Evolutionary conservation across 37 sponge, comb jelly and placozoan genomes (phyloP).

Genomic region (Agelas oroides): DNA sequence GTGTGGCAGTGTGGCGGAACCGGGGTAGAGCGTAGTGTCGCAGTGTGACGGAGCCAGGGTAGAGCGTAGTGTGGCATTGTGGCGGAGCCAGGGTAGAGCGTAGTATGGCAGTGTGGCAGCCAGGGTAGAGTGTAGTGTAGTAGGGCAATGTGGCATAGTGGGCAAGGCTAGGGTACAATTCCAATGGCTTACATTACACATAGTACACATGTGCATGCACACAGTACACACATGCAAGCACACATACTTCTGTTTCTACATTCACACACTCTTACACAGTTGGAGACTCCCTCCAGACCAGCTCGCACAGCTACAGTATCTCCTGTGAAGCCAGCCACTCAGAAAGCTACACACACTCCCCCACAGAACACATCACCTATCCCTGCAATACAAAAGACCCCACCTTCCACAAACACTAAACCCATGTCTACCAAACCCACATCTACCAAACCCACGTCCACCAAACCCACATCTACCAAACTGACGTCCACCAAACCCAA

Average conservation of each 20-base stretch:
- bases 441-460: slow-evolving; percentile 20
- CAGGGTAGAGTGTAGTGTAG: no score
- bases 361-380: background rate
- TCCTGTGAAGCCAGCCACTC: slow-evolving; percentile 27
- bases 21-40: no score
- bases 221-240: no score
- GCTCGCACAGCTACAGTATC: slow-evolving; percentile 22
- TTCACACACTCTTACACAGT: slow-evolving; percentile 31
- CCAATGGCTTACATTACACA: no score
- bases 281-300: slow-evolving; percentile 14
- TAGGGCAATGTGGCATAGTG: no score
- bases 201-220: no score
- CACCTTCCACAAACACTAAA: slow-evolving; percentile 21
- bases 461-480: slow-evolving; percentile 14
- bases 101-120: no score
- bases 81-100: no score
- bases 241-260: slow-evolving; percentile 6
- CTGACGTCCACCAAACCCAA: slow-evolving; percentile 10
- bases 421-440: slow-evolving; percentile 10
- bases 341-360: background rate
- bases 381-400: slow-evolving; percentile 1
- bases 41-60: no score
- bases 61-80: no score
- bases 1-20: no score
- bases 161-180: no score